Evolutionary conservation across 2,113 vertebrate genomes (phyloP).

Genomic region (Eudyptes chrysolophus): DNA sequence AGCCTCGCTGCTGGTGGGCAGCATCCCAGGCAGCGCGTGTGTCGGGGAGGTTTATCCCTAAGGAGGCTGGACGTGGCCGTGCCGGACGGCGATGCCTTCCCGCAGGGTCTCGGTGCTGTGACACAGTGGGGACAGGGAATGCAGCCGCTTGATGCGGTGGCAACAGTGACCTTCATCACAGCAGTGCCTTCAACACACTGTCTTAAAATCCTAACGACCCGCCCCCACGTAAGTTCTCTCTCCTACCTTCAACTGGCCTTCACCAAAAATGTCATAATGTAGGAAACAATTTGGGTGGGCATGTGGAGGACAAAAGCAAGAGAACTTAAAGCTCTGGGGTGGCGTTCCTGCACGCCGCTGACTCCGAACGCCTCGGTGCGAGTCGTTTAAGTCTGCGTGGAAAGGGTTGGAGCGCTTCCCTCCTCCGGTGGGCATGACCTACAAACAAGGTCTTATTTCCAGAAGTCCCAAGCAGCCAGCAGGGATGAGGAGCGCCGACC

Average conservation of each 20-base stretch:
- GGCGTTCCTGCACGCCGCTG: fast-evolving
- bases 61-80: neutral
- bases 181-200: constrained; percentile 64
- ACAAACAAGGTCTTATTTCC: neutral
- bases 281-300: neutral
- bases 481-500: neutral
- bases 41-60: neutral
- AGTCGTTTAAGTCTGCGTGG: neutral
- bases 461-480: neutral
- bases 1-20: neutral
- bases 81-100: neutral
- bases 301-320: neutral
- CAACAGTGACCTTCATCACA: constrained; percentile 47
- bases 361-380: fast-evolving
- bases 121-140: neutral
- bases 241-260: neutral
- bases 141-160: neutral
- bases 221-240: neutral
- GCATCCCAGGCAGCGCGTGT: neutral
- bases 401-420: neutral
- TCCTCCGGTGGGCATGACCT: neutral
- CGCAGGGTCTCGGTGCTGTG: neutral
- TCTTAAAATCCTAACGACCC: constrained; percentile 42
- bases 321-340: neutral
- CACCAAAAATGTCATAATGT: neutral